Conservation (phyloP, 2,113 vertebrate genomes). For the Ploceus nigricollis region DNA sequence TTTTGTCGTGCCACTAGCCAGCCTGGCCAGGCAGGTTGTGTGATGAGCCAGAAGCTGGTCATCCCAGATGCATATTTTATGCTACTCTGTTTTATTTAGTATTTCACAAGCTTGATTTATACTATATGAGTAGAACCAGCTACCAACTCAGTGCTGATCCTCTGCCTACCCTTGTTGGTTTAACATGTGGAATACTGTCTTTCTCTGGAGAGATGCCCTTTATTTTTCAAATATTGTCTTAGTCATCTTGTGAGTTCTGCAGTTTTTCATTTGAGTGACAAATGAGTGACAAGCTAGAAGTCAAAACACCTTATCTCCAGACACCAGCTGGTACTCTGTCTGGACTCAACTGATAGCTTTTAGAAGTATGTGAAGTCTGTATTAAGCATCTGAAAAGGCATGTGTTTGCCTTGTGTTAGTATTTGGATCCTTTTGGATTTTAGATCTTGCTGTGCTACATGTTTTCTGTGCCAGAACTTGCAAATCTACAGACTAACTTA, state of each 20-base stretch:
- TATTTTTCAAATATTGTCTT: constrained; percentile 27
- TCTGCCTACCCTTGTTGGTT: background rate
- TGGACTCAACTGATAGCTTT: constrained; percentile 13
- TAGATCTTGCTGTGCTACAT: background rate
- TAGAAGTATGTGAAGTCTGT: background rate
- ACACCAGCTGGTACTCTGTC: constrained; percentile 9
- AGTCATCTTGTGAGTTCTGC: background rate
- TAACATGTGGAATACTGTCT: background rate
- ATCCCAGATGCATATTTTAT: background rate
- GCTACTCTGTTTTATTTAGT: background rate
- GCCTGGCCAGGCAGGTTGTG: background rate
- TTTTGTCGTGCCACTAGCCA: background rate
- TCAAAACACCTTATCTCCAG: constrained; percentile 37
- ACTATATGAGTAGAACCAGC: background rate
- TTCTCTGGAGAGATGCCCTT: background rate
- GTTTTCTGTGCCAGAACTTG: background rate
- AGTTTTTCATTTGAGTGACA: constrained; percentile 8
- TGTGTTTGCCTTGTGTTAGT: background rate
- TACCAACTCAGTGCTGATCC: background rate
- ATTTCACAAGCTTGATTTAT: background rate
- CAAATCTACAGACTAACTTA: background rate
- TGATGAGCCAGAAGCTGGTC: background rate
- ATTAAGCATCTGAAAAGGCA: constrained; percentile 1
- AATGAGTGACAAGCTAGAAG: constrained; percentile 3
- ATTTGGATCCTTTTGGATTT: background rate